Percentiles rank a stretch among this genome's conserved stretches.
Conservation (phyloP, 2,113 vertebrate genomes). For the Benitochromis conjunctus region DNA sequence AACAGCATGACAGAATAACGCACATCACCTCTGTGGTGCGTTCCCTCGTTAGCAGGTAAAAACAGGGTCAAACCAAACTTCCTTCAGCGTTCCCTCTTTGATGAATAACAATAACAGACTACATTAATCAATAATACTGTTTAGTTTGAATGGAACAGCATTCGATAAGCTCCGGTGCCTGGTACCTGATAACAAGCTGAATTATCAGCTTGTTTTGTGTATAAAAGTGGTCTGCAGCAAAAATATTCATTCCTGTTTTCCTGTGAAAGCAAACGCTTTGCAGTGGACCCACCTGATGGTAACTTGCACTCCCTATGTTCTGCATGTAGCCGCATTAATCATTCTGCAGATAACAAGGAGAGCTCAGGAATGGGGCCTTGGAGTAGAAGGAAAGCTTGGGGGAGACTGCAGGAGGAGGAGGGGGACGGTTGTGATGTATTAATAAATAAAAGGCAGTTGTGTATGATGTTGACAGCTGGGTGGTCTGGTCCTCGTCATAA, state of each 20-base stretch:
- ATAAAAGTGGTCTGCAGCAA: slow-evolving; percentile 22
- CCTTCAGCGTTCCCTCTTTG: background rate
- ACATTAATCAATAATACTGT: background rate
- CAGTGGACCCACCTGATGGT: slow-evolving; percentile 16
- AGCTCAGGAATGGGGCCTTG: slow-evolving; percentile 39
- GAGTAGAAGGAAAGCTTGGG: background rate
- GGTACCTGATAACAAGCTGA: background rate
- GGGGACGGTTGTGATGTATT: slow-evolving; percentile 51
- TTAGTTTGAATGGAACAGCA: background rate
- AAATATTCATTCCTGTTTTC: background rate
- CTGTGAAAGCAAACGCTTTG: slow-evolving; percentile 22
- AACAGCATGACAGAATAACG: background rate
- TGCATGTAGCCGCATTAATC: slow-evolving; percentile 53
- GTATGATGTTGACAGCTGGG: slow-evolving; percentile 74
- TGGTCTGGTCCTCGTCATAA: slow-evolving; percentile 77
- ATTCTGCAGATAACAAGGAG: slow-evolving; percentile 18
- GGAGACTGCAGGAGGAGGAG: background rate
- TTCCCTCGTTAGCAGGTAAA: background rate
- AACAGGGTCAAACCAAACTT: background rate
- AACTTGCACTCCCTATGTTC: slow-evolving; percentile 43
- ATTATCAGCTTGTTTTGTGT: slow-evolving; percentile 29
- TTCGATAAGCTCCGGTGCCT: background rate
- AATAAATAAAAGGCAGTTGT: slow-evolving; percentile 75
- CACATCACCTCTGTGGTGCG: background rate
- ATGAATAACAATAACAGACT: slow-evolving; percentile 13